Base-by-base conservation (phyloP, 2,888 invertebrate genomes). In the Zygogramma bicolorata region DNA sequence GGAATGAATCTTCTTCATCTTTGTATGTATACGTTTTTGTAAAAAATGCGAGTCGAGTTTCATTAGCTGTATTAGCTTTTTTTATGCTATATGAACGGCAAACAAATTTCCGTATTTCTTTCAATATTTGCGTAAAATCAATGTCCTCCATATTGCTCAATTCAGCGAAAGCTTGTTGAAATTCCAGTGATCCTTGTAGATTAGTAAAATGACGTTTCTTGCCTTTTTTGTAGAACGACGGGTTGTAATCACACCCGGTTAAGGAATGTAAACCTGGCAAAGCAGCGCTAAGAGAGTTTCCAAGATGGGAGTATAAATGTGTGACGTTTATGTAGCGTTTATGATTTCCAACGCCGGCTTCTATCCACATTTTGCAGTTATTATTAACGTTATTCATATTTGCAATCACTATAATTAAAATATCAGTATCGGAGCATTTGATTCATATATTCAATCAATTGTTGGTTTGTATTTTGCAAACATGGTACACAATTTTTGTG, bases 91-190 rank as follows among this genome's bases (percentile, higher is more conserved):
- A 46, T 46, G 13, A 46, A 46, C 46, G 46, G 18, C 46, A 46
- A 46, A 46, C 46, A 18, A 46, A 46, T 46, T 46, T 13, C 18
- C 13, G 46, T 46, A 46, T 46, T 46, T 46, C 13, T 7, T 46
- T 46, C 15, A 46, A 46, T 46, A 46, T 46, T 46, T 46, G 46
- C 46, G 46, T 46, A 10, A 46, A 46, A 46, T 31, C 46, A 13
- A 7, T 46, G 46, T 46, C 46, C 46, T 46, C 46, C 13, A 46
- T 46, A 46, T 46, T 46, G 15, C 46, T 3, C 10, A 46, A 46
- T 46, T 46, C 46, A 46, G 46, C 46, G 46, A 46, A 46, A 46
- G 46, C 46, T 46, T 46, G 46, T 46, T 46, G 46, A 46, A 46
- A 46, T 46, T 46, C 18, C 46, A 46, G 46, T 46, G 46, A 46